Conservation (phyloP, 2,797 vertebrate genomes). For the Pangasius larnaudii region DNA sequence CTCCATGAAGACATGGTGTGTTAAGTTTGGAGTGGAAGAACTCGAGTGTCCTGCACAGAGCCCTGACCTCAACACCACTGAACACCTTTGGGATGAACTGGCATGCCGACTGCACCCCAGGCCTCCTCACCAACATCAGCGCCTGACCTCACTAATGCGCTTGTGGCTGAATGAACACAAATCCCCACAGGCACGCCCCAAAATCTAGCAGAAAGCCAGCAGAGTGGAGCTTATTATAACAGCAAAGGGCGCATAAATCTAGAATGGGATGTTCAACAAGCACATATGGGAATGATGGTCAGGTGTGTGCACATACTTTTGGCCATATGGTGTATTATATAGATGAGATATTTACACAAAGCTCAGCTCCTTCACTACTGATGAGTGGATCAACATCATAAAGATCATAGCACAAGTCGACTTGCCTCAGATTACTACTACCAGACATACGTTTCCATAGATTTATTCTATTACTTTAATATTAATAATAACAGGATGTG, state of each 20-base stretch:
- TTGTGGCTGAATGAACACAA: not conserved
- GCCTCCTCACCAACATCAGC: not conserved
- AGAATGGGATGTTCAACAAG: not conserved
- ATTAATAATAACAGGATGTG: not conserved
- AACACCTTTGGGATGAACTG: not conserved
- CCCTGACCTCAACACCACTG: not conserved
- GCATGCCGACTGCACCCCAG: not conserved
- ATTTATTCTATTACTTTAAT: not conserved
- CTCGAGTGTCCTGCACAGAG: not conserved
- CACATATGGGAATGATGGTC: not conserved
- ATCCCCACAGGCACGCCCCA: not conserved
- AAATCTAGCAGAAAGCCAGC: not conserved
- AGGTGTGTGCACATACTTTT: not conserved
- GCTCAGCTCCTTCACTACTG: not conserved
- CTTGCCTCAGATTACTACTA: not conserved
- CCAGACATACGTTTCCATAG: not conserved
- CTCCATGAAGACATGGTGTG: not conserved
- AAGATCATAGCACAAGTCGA: not conserved
- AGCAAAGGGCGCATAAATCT: not conserved
- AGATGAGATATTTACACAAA: not conserved
- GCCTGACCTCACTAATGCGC: not conserved
- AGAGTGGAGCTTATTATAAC: not conserved
- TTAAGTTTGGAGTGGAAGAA: not conserved
- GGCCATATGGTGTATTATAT: not conserved
- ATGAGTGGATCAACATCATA: not conserved